Evolutionary conservation across 2,797 vertebrate genomes (phyloP).

Genomic region (Numenius phaeopus): DNA sequence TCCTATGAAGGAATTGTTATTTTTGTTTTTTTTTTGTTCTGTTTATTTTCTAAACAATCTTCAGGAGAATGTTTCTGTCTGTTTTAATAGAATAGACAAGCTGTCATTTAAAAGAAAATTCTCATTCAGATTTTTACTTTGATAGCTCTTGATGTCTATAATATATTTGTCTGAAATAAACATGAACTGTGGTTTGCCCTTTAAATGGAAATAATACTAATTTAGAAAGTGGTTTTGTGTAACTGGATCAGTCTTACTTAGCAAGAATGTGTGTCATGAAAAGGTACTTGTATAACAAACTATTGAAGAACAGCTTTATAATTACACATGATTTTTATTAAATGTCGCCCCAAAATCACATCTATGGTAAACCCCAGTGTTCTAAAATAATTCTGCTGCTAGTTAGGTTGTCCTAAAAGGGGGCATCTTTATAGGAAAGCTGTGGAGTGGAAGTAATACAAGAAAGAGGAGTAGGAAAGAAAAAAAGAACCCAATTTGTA

Average conservation of each 20-base stretch:
- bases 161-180: not conserved
- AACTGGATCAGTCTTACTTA: not conserved
- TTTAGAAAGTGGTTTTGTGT: not conserved
- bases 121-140: not conserved
- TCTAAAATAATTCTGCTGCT: not conserved
- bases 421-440: not conserved
- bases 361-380: not conserved
- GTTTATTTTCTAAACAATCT: not conserved
- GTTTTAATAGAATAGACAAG: not conserved
- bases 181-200: not conserved
- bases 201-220: not conserved
- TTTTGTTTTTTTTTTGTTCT: not conserved
- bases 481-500: not conserved
- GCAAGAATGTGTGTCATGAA: not conserved
- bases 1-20: not conserved
- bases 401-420: not conserved
- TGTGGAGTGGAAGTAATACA: not conserved
- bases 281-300: not conserved
- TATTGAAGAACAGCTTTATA: not conserved
- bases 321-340: fast-evolving
- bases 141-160: not conserved
- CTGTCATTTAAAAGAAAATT: not conserved
- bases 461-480: not conserved
- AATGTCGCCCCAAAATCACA: not conserved
- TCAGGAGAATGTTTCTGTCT: not conserved